These are phyloP conservation scores for Nannospalax galili DNA, from an alignment of 2,113 vertebrate species.

Conservation along the genomic window DNA sequence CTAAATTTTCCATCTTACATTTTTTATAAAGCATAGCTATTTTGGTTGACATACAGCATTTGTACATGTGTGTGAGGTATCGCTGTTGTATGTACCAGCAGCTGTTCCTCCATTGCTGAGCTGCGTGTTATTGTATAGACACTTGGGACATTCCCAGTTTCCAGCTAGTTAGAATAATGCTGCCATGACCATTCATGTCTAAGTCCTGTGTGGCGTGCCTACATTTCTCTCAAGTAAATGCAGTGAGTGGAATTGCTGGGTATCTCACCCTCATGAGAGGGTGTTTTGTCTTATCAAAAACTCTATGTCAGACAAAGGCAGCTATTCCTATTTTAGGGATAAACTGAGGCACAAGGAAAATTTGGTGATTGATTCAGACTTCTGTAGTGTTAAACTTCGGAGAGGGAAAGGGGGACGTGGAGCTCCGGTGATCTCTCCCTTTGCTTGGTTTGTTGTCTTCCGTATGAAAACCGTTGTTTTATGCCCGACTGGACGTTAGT, in stretches of 20 bases:
- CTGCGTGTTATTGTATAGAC: not conserved
- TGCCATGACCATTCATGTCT: not conserved
- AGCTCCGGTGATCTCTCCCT: not conserved
- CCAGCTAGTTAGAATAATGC: not conserved
- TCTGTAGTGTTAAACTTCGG: not conserved
- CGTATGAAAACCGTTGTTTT: not conserved
- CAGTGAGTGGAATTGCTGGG: not conserved
- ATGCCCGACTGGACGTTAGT: not conserved
- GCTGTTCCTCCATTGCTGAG: not conserved
- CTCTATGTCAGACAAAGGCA: not conserved
- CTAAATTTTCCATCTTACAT: not conserved
- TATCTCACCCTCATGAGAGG: not conserved
- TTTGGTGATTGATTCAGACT: not conserved
- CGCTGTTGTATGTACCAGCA: not conserved
- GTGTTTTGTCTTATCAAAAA: not conserved
- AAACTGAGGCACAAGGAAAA: not conserved
- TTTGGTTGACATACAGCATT: not conserved
- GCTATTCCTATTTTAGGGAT: not conserved
- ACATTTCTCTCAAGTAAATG: constrained; percentile 24
- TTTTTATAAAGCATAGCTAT: not conserved
- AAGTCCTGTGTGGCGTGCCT: not conserved
- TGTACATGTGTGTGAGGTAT: not conserved
- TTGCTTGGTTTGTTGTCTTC: not conserved
- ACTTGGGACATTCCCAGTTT: not conserved
- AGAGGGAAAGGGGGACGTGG: not conserved